Conservation (phyloP, 2,113 vertebrate species). For the Taurulus bubalis region DNA sequence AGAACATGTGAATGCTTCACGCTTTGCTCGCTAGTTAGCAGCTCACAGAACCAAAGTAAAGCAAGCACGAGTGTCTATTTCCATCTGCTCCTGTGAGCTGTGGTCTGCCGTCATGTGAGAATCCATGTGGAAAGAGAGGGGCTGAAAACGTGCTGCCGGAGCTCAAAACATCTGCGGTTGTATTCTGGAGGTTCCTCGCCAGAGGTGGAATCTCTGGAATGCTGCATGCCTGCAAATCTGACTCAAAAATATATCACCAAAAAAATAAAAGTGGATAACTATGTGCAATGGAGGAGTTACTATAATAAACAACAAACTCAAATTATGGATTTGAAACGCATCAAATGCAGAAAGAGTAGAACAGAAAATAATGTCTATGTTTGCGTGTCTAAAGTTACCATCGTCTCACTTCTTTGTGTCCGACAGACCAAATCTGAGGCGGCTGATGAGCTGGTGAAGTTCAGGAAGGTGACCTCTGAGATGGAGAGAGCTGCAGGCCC, state of each 20-base stretch:
- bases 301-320: constrained; percentile 1
- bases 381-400: constrained; percentile 13
- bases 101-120: constrained; percentile 56
- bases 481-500: constrained; percentile 41
- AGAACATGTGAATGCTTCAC: not conserved
- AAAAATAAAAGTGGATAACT: constrained; percentile 13
- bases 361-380: not conserved
- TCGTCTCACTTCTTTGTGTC: constrained; percentile 36
- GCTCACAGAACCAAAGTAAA: constrained; percentile 13
- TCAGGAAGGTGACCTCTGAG: constrained; percentile 58
- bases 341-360: not conserved
- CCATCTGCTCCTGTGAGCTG: constrained; percentile 34
- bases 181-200: constrained; percentile 61
- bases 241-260: constrained; percentile 21
- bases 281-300: not conserved
- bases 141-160: constrained; percentile 49
- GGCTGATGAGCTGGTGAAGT: constrained; percentile 84
- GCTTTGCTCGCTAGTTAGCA: constrained; percentile 4
- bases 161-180: constrained; percentile 61
- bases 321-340: not conserved
- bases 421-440: constrained; percentile 87
- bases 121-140: constrained; percentile 55
- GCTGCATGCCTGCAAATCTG: constrained; percentile 52
- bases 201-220: constrained; percentile 71
- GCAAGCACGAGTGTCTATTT: constrained; percentile 48